These are phyloP conservation scores for Lepidothrix coronata DNA, from an alignment of 2,113 vertebrate genomes.

Conservation along the genomic window DNA sequence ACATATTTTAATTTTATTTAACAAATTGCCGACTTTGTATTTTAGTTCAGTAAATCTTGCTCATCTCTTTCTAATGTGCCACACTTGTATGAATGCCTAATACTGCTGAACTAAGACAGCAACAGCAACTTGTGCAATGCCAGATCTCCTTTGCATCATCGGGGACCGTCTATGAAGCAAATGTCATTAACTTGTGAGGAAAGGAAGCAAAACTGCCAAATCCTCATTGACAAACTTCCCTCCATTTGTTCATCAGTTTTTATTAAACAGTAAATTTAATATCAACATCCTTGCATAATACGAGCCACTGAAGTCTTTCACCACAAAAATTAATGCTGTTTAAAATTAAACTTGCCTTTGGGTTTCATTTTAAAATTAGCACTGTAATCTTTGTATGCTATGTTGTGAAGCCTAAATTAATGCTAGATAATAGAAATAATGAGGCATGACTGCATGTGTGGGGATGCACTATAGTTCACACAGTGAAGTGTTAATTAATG, in stretches of 20 bases:
- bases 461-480: not conserved
- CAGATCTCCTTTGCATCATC: slow-evolving; percentile 44
- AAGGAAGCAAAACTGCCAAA: slow-evolving; percentile 63
- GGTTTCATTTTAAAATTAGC: slow-evolving; percentile 60
- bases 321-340: slow-evolving; percentile 25
- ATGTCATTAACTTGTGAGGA: slow-evolving; percentile 57
- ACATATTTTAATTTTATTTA: not conserved
- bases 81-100: slow-evolving; percentile 8
- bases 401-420: slow-evolving; percentile 15
- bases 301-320: not conserved
- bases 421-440: slow-evolving; percentile 14
- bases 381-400: not conserved
- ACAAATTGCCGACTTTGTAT: not conserved
- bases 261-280: slow-evolving; percentile 67
- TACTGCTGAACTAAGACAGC: slow-evolving; percentile 41
- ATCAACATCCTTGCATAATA: not conserved
- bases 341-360: slow-evolving; percentile 31
- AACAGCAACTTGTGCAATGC: not conserved
- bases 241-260: slow-evolving; percentile 52
- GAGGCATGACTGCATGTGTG: not conserved
- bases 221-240: slow-evolving; percentile 49
- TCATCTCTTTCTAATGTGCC: slow-evolving; percentile 21
- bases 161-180: slow-evolving; percentile 52
- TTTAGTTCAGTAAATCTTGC: slow-evolving; percentile 17
- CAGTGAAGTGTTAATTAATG: not conserved